Percentiles rank a stretch among this genome's conserved stretches.
phyloP scores from a whole-genome alignment of 1,140 invertebrate species.

The Panagrolaimus sp. region DNA sequence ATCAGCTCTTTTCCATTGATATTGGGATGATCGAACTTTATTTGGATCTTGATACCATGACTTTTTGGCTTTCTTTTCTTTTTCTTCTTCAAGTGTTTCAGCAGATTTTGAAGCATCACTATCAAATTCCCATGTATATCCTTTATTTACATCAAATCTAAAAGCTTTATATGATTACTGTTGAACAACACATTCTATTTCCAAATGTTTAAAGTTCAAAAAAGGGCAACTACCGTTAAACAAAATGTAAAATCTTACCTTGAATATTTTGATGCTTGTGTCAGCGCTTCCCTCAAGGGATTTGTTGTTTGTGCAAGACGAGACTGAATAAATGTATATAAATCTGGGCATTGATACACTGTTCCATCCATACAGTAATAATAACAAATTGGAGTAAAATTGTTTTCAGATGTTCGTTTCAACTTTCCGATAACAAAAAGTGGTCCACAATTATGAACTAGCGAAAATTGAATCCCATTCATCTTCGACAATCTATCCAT shows the following conservation, averaged over 20 bases:
- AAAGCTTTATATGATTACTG: constrained; percentile 10
- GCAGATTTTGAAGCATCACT: constrained; percentile 16
- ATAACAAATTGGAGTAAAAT: constrained; percentile 72
- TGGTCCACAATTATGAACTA: constrained; percentile 90
- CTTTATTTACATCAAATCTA: constrained; percentile 34
- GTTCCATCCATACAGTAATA: constrained; percentile 95
- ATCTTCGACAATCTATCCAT: constrained; percentile 72
- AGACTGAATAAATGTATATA: constrained; percentile 87
- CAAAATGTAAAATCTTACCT: constrained; percentile 8
- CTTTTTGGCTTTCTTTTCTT: constrained; percentile 24
- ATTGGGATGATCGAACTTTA: constrained; percentile 22
- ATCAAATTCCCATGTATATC: constrained; percentile 33
- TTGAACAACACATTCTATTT: constrained; percentile 1
- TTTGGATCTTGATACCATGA: constrained; percentile 20
- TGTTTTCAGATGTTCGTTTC: constrained; percentile 31
- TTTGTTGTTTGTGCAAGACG: constrained; percentile 70
- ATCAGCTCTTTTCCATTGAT: constrained; percentile 20
- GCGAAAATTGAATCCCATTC: constrained; percentile 86
- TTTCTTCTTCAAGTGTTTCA: constrained; percentile 25
- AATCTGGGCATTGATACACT: constrained; percentile 92
- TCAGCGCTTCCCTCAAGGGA: constrained; percentile 42
- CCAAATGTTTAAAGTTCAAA: not conserved
- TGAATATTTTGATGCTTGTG: constrained; percentile 20
- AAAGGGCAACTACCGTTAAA: not conserved
- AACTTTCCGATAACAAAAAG: constrained; percentile 94